A percentile compares a stretch with the other conserved stretches of the same genome.
Conservation (phyloP, 2,797 vertebrate genomes). For the Loriculus beryllinus region DNA sequence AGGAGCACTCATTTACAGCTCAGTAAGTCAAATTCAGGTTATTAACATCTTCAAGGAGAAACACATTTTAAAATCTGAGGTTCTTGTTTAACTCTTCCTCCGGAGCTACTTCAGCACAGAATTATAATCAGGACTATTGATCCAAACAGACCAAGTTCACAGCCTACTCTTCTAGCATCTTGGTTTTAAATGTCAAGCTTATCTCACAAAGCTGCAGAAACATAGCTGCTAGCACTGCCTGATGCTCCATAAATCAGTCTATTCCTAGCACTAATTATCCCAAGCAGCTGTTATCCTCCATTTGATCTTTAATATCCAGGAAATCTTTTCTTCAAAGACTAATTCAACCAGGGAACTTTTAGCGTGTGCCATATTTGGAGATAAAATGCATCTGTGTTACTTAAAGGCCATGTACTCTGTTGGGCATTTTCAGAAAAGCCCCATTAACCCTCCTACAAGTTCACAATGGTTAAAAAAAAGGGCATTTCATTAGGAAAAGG, state of each 20-base stretch:
- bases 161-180: conserved; percentile 22
- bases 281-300: conserved; percentile 28
- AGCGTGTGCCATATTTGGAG: not conserved
- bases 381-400: conserved; percentile 8
- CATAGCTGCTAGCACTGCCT: conserved; percentile 12
- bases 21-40: not conserved
- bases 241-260: conserved; percentile 56
- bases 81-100: not conserved
- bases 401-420: not conserved
- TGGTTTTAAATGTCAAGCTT: conserved; percentile 42
- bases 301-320: conserved; percentile 38
- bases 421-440: not conserved
- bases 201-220: conserved; percentile 13
- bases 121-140: not conserved
- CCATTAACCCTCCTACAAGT: not conserved
- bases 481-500: not conserved
- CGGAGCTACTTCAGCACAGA: not conserved
- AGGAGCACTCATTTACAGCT: not conserved
- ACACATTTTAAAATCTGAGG: not conserved
- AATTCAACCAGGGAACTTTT: not conserved
- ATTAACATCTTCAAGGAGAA: not conserved
- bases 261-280: conserved; percentile 51
- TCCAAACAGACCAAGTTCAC: conserved; percentile 11
- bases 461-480: not conserved
- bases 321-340: conserved; percentile 54